Evolutionary conservation across 2,888 invertebrate genomes (phyloP).

Genomic region (Pollenia labialis): DNA sequence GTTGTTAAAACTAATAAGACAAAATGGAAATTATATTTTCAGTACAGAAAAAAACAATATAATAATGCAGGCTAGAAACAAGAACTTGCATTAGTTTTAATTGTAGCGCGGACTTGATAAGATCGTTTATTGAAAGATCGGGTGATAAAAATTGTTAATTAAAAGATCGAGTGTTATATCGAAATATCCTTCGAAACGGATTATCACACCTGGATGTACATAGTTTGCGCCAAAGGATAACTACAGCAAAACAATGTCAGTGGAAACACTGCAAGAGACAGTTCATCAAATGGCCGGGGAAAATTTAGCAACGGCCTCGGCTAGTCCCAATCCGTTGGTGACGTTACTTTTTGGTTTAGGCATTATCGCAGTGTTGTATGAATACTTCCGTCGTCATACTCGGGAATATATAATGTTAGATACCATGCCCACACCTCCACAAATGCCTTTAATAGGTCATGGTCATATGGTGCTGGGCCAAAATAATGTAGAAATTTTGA

Average conservation of each 20-base stretch:
- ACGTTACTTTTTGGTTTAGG: constrained; percentile 79
- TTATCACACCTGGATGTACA: not conserved
- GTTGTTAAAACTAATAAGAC: not conserved
- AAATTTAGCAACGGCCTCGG: constrained; percentile 49
- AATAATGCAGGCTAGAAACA: constrained; percentile 25
- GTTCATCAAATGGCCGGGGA: constrained; percentile 78
- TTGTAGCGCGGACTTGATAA: constrained; percentile 26
- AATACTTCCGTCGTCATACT: constrained; percentile 85
- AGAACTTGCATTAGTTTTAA: constrained; percentile 51
- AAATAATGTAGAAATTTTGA: constrained; percentile 83
- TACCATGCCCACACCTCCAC: constrained; percentile 88
- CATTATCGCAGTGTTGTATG: constrained; percentile 77
- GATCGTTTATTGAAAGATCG: not conserved
- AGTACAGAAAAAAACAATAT: constrained; percentile 42
- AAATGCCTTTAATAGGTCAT: constrained; percentile 89
- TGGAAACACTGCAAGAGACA: constrained; percentile 75
- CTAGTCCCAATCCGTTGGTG: constrained; percentile 75
- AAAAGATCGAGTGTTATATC: constrained; percentile 61
- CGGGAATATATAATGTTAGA: constrained; percentile 86
- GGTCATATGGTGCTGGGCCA: constrained; percentile 87
- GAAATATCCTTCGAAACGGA: constrained; percentile 39
- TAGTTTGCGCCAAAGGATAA: constrained; percentile 30
- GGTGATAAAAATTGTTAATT: too few relatives aligned
- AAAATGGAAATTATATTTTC: constrained; percentile 21
- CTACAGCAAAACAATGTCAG: constrained; percentile 75